Conservation (phyloP, 2,888 invertebrate genomes). For the Dugesia japonica region DNA sequence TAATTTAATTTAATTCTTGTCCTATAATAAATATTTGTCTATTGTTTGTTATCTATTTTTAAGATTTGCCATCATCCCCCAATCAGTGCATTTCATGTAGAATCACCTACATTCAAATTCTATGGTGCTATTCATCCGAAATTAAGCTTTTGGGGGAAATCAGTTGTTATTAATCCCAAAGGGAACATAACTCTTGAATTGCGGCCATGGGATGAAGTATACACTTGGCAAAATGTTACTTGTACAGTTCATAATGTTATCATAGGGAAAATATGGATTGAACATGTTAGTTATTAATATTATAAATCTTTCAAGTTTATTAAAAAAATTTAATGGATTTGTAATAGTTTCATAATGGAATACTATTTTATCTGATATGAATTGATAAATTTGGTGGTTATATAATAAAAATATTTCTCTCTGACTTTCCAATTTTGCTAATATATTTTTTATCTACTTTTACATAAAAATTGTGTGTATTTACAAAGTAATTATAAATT, state of each 20-base stretch:
- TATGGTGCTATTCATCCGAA: conserved; percentile 98
- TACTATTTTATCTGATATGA: no score
- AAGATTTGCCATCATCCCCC: conserved; percentile 78
- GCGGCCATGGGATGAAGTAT: conserved; percentile 57
- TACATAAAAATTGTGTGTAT: no score
- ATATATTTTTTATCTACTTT: no score
- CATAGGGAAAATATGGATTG: conserved; percentile 96
- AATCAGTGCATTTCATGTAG: conserved; percentile 82
- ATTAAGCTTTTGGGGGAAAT: conserved; percentile 73
- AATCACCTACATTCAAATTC: conserved; percentile 87
- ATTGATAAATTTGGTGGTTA: no score
- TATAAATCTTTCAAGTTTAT: no score
- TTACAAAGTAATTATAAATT: no score
- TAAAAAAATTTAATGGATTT: no score
- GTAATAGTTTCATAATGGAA: no score
- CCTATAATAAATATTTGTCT: background rate
- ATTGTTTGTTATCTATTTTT: background rate
- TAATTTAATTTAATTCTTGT: background rate
- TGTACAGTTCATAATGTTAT: conserved; percentile 99
- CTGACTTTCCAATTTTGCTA: no score
- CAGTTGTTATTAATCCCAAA: conserved; percentile 54
- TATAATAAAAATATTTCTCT: no score
- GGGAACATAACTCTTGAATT: conserved; percentile 49
- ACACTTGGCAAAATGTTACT: conserved; percentile 69
- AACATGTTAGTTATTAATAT: conserved; percentile 47